Percentiles rank a stretch among this genome's conserved stretches.
These are phyloP conservation scores for Bambusicola thoracicus DNA, from an alignment of 2,113 vertebrate genomes.

Conservation along the genomic window DNA sequence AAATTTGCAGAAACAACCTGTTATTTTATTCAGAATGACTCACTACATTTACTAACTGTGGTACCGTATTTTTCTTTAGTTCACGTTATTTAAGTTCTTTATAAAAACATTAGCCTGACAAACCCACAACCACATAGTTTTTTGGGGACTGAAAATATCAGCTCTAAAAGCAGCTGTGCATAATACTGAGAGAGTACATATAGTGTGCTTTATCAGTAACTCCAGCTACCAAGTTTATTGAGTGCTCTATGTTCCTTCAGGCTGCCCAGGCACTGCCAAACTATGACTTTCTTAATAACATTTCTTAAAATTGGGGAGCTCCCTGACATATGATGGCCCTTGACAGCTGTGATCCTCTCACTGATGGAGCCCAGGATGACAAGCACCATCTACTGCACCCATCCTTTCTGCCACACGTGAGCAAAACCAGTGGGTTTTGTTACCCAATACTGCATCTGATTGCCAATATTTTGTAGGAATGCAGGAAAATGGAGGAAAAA, in stretches of 20 bases:
- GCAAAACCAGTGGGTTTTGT: background rate
- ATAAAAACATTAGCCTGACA: constrained; percentile 8
- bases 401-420: background rate
- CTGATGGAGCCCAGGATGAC: background rate
- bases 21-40: constrained; percentile 43
- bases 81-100: background rate
- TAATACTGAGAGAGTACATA: background rate
- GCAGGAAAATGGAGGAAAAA: background rate
- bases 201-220: background rate
- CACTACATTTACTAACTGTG: background rate
- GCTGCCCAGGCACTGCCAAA: background rate
- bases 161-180: background rate
- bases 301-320: background rate
- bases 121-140: background rate
- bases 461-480: background rate
- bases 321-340: background rate
- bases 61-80: background rate
- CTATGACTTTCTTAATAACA: background rate
- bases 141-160: background rate
- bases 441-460: background rate
- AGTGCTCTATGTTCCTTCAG: background rate
- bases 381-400: background rate
- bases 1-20: constrained; percentile 37
- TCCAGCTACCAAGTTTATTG: background rate
- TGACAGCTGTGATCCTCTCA: background rate